Base-by-base conservation (phyloP, 2,888 invertebrate genomes). In the Ophioninae sp. region DNA sequence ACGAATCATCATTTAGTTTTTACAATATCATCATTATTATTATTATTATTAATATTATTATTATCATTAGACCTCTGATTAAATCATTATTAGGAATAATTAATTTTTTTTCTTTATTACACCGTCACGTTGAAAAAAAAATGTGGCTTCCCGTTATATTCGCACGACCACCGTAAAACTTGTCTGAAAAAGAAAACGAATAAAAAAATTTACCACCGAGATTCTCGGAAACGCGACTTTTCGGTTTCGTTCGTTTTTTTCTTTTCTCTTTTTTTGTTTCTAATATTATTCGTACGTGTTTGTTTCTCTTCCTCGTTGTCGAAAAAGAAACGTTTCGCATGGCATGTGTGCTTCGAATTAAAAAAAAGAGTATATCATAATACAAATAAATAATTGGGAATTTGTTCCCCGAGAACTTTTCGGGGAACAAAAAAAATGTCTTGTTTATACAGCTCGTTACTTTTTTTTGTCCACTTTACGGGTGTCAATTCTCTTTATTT, bases 331-430 rank as follows among this genome's bases (percentile, higher is more conserved):
- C n/a, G 30, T 6, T 86, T 88, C 89, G 91, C 91, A 91, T 91
- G 91, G 91, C 91, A 91, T 91, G 91, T 86, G 91, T 90, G 89
- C 90, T 77, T 79, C 83, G 84, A 83, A 67, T 21, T 21, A 73
- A 80, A 23, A 69, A 37, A 50, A 44, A 13, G 21, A 39, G 7
- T 44, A 44, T 21, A 13, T 6, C 0, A 17, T 44, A 23, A 21
- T 44, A 10, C 21, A 7, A 20, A 21, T 21, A 21, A 67, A 67
- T 6, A 13, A 21, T 44, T 44, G 44, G 44, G 44, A 10, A 44
- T 13, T 39, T 39, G 65, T 7, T n/a, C 65, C 20, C 8, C n/a
- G n/a, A 20, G n/a, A 39, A 30, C 39, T 41, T 1, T 20, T 20
- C n/a, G 39, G 20, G 20, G 30, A 39, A 30, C 30, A 3, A 30